Percentiles rank a stretch among this genome's conserved stretches.
phyloP scores from a whole-genome alignment of 2,888 invertebrate genomes.

The Parochlus steinenii region DNA sequence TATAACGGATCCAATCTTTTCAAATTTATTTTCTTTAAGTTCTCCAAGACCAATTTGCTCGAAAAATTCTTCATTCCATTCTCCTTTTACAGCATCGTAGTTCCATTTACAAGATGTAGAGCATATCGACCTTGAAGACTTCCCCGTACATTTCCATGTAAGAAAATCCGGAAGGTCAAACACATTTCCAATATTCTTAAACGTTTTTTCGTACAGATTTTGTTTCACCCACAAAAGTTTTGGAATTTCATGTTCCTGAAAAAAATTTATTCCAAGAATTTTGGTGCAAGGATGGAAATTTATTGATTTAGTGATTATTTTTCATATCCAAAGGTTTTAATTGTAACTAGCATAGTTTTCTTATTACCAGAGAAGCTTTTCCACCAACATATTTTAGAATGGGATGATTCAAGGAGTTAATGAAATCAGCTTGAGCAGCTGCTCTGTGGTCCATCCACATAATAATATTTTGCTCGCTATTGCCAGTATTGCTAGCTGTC shows the following conservation, averaged over 20 bases:
- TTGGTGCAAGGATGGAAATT: too few relatives aligned
- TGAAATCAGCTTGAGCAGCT: constrained; percentile 55
- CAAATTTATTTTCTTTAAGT: constrained; percentile 45
- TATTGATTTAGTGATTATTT: too few relatives aligned
- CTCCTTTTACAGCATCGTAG: constrained; percentile 47
- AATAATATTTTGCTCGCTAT: constrained; percentile 62
- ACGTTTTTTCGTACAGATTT: constrained; percentile 42
- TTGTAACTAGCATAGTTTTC: too few relatives aligned
- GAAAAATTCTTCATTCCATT: constrained; percentile 65
- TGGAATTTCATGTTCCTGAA: too few relatives aligned
- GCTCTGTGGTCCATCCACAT: constrained; percentile 92
- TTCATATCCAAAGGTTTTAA: too few relatives aligned
- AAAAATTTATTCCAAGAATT: too few relatives aligned
- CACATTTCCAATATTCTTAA: constrained; percentile 54
- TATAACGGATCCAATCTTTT: constrained; percentile 49
- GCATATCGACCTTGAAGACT: constrained; percentile 64
- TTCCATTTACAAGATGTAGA: constrained; percentile 93
- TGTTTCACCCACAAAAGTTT: constrained; percentile 86
- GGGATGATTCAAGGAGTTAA: constrained; percentile 58
- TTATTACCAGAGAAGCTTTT: constrained; percentile 90
- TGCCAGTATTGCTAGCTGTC: constrained; percentile 48
- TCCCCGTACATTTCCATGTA: constrained; percentile 80
- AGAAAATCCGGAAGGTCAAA: constrained; percentile 90
- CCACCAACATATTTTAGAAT: constrained; percentile 79
- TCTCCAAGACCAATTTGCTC: constrained; percentile 56